Percentiles rank a stretch among this genome's conserved stretches.
phyloP scores from a whole-genome alignment of 2,888 invertebrate genomes.

The Polydrusus pterygomalis region DNA sequence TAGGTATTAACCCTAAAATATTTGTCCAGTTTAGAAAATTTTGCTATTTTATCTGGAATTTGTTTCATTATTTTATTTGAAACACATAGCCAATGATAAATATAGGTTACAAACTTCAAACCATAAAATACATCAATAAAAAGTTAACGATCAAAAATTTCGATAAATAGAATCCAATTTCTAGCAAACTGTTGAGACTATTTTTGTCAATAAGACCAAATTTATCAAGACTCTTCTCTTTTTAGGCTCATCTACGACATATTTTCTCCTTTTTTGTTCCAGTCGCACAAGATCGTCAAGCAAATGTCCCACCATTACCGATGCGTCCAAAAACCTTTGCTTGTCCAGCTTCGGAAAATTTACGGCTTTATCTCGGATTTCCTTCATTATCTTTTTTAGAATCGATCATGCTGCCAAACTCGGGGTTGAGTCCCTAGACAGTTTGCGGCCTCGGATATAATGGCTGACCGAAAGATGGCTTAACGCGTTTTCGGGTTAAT shows the following conservation, averaged over 20 bases:
- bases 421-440: constrained; percentile 42
- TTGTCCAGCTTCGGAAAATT: constrained; percentile 37
- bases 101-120: too few relatives aligned
- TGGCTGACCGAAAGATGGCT: constrained; percentile 42
- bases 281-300: constrained; percentile 17
- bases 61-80: too few relatives aligned
- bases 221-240: constrained; percentile 5
- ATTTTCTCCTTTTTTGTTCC: constrained; percentile 16
- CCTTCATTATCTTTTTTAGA: constrained; percentile 50
- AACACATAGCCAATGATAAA: too few relatives aligned
- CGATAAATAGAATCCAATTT: neutral
- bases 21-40: too few relatives aligned
- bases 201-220: neutral
- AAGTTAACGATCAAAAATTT: too few relatives aligned
- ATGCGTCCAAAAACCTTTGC: constrained; percentile 11
- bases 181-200: neutral
- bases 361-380: constrained; percentile 45
- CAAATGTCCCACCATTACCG: constrained; percentile 24
- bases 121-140: too few relatives aligned
- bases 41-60: too few relatives aligned
- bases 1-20: too few relatives aligned
- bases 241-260: constrained; percentile 3
- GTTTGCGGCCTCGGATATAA: constrained; percentile 38
- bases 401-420: constrained; percentile 42
- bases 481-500: constrained; percentile 43